Percentiles rank a stretch among this genome's conserved stretches.
Evolutionary conservation across 2,113 vertebrate genomes (phyloP).

Genomic region (Microcebus jonahi): DNA sequence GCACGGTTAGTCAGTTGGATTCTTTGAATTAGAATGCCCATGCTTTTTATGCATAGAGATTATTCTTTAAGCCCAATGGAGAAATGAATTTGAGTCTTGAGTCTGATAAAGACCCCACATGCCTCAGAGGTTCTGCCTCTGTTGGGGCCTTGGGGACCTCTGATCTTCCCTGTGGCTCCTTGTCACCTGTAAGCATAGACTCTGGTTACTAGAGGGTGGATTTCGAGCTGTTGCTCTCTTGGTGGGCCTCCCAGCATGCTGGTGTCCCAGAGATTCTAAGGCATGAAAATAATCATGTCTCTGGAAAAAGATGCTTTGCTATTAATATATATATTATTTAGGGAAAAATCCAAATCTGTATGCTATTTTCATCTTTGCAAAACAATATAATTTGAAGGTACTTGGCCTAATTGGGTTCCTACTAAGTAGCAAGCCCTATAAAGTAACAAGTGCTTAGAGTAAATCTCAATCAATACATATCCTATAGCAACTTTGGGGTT

Average conservation of each 20-base stretch:
- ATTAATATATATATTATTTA: not conserved
- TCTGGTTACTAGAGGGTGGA: not conserved
- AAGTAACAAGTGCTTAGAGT: not conserved
- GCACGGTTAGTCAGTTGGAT: not conserved
- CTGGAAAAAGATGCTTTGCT: not conserved
- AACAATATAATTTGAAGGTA: not conserved
- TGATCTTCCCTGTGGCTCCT: not conserved
- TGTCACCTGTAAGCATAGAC: not conserved
- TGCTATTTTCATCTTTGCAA: not conserved
- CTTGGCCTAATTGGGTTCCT: not conserved
- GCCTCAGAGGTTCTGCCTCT: not conserved
- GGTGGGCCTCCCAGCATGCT: not conserved
- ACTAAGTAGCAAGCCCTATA: not conserved
- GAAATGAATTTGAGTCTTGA: not conserved
- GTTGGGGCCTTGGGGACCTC: not conserved
- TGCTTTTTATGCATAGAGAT: not conserved
- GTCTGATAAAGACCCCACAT: not conserved
- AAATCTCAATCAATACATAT: not conserved
- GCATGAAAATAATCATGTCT: not conserved
- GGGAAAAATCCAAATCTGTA: not conserved
- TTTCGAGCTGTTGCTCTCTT: not conserved
- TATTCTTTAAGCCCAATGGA: not conserved
- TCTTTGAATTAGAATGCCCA: not conserved
- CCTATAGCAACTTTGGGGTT: not conserved
- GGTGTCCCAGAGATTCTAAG: not conserved